Evolutionary conservation across 1,140 invertebrate species (phyloP).

Genomic region (Araneus ventricosus): DNA sequence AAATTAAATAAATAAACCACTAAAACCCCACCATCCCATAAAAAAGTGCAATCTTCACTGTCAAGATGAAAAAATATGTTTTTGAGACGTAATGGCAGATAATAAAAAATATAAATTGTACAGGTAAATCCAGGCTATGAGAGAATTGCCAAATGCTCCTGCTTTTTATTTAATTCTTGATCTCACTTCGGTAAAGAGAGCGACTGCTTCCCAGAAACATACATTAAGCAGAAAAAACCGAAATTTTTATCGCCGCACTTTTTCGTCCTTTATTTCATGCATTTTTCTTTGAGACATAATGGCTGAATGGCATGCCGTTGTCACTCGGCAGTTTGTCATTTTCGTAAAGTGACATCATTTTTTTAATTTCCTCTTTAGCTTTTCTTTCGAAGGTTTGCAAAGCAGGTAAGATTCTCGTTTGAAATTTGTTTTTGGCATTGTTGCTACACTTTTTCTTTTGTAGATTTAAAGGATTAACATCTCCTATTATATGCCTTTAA

Average conservation of each 20-base stretch:
- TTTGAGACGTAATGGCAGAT: not conserved
- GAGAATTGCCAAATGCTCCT: not conserved
- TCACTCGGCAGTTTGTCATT: not conserved
- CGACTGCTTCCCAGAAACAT: not conserved
- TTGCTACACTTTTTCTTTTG: too few species aligned
- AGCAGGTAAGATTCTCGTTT: not conserved
- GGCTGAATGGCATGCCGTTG: not conserved
- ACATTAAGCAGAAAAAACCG: not conserved
- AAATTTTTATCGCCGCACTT: not conserved
- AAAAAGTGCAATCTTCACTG: not conserved
- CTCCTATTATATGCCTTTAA: too few species aligned
- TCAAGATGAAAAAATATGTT: not conserved
- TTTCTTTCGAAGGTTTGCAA: not conserved
- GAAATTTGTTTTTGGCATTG: not conserved
- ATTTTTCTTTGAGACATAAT: not conserved
- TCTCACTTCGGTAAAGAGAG: conserved; percentile 16
- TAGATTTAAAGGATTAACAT: too few species aligned
- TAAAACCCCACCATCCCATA: not conserved
- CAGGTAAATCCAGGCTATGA: not conserved
- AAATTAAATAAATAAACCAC: conserved; percentile 37
- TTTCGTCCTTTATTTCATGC: not conserved
- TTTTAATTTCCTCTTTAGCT: not conserved
- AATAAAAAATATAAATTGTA: conserved; percentile 29
- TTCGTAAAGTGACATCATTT: not conserved
- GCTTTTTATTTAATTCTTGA: not conserved